phyloP scores from a whole-genome alignment of 2,888 invertebrate species.

The Melinaea marsaeus region DNA sequence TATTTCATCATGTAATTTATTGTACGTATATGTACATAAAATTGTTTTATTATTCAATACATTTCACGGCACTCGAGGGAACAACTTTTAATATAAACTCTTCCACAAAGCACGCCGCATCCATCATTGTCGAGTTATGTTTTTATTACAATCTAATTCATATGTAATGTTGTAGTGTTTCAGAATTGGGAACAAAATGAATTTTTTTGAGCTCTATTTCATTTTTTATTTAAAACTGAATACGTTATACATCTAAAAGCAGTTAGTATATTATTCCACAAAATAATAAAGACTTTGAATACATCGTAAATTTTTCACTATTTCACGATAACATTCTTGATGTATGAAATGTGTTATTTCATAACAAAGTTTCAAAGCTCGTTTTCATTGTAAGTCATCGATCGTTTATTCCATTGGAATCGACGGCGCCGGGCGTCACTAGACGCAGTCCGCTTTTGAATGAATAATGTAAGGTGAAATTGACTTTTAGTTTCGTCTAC shows the following conservation, averaged over 20 bases:
- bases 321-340: conserved; percentile 15
- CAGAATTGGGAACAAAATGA: not conserved
- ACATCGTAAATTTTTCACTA: conserved; percentile 15
- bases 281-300: not conserved
- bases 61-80: conserved; percentile 27
- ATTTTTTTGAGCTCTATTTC: too few species aligned
- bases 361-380: conserved; percentile 22
- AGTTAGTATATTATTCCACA: not conserved
- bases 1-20: too few species aligned
- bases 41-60: conserved; percentile 5
- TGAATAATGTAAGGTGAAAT: conserved; percentile 54
- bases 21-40: too few species aligned
- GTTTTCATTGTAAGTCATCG: conserved; percentile 27
- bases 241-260: too few species aligned
- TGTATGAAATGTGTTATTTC: conserved; percentile 28
- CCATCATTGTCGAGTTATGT: conserved; percentile 20
- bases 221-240: too few species aligned
- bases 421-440: conserved; percentile 41
- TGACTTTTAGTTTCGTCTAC: conserved; percentile 30
- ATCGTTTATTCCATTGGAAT: conserved; percentile 17
- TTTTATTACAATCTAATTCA: conserved; percentile 4
- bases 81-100: conserved; percentile 25
- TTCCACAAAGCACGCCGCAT: conserved; percentile 18
- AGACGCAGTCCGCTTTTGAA: conserved; percentile 48
- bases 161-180: not conserved